Conservation (phyloP, 1,140 invertebrate genomes). For the Bombus consobrinus region DNA sequence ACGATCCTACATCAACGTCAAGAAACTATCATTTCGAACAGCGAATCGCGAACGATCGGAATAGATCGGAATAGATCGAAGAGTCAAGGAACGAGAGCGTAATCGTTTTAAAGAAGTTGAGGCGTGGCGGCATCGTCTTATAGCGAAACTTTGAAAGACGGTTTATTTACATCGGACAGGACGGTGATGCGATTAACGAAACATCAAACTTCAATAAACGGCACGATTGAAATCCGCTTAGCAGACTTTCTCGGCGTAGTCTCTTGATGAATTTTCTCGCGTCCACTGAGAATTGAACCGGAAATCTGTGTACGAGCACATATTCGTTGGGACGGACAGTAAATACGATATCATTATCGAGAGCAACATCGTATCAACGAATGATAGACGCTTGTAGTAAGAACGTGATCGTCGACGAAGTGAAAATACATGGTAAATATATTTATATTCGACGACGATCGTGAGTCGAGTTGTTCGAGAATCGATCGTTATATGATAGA, state of each 20-base stretch:
- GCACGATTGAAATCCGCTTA: slow-evolving; percentile 59
- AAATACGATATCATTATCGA: background rate
- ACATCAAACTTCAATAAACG: slow-evolving; percentile 48
- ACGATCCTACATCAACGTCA: too few species aligned
- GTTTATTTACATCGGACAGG: slow-evolving; percentile 6
- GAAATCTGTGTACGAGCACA: background rate
- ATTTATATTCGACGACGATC: slow-evolving; percentile 37
- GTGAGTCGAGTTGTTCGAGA: background rate
- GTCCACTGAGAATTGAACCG: background rate
- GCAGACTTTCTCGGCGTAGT: background rate
- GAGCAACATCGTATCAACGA: background rate
- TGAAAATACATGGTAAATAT: slow-evolving; percentile 7
- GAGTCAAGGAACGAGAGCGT: too few species aligned
- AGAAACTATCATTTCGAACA: background rate
- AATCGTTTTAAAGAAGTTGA: background rate
- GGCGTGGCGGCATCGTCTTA: background rate
- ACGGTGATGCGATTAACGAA: slow-evolving; percentile 27
- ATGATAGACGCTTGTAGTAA: background rate
- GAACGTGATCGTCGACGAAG: too few species aligned
- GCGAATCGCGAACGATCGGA: background rate
- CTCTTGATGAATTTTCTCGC: background rate
- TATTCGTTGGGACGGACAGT: background rate
- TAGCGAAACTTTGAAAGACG: slow-evolving; percentile 7
- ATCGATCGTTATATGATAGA: slow-evolving; percentile 27
- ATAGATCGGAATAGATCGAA: too few species aligned